A percentile compares a stretch with the other conserved stretches of the same genome.
Conservation (phyloP, 2,797 vertebrate species). For the Apodemus agrarius region DNA sequence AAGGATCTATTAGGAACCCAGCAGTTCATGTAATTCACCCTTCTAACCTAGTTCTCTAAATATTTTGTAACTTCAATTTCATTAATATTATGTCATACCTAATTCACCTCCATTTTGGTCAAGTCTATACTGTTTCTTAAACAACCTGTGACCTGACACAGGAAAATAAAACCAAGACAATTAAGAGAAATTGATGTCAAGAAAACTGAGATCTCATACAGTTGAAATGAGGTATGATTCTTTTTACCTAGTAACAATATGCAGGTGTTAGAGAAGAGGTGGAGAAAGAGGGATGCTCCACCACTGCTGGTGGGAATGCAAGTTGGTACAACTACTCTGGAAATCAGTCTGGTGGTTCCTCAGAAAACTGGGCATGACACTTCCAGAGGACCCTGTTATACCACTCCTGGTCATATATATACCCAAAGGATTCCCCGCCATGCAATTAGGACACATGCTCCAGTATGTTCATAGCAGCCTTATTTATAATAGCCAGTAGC, state of each 20-base stretch:
- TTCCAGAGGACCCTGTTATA: too few relatives aligned
- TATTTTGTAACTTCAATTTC: not conserved
- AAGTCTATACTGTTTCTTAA: not conserved
- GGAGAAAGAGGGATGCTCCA: too few relatives aligned
- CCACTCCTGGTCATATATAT: too few relatives aligned
- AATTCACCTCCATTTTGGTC: not conserved
- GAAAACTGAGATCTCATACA: not conserved
- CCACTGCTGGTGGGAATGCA: too few relatives aligned
- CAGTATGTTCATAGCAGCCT: too few relatives aligned
- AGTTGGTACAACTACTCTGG: too few relatives aligned
- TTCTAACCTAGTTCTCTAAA: not conserved
- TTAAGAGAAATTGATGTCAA: not conserved
- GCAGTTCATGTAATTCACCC: not conserved
- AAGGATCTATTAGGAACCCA: not conserved
- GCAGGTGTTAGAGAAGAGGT: not conserved
- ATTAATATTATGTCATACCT: not conserved
- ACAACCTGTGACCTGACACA: not conserved
- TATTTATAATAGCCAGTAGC: too few relatives aligned
- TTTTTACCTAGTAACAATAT: not conserved
- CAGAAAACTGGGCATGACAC: too few relatives aligned
- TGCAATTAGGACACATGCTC: too few relatives aligned
- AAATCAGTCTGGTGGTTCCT: too few relatives aligned
- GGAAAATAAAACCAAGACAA: not conserved
- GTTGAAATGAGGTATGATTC: not conserved
- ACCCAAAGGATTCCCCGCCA: too few relatives aligned